These are phyloP conservation scores for Cyphomyrus plagiostoma DNA, from an alignment of 2,113 vertebrate species.

Conservation along the genomic window DNA sequence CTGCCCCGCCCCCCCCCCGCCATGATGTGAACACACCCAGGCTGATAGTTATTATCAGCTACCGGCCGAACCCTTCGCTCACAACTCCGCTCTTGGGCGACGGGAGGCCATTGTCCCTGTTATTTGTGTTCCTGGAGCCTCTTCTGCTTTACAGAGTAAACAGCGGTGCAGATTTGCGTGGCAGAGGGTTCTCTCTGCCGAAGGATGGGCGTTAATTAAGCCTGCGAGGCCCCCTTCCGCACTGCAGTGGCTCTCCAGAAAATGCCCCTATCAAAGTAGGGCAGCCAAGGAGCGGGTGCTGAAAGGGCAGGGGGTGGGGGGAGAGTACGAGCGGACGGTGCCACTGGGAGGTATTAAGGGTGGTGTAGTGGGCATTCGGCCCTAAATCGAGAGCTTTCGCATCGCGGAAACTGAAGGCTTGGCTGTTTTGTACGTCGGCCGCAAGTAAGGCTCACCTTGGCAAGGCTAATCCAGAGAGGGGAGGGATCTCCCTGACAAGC, in stretches of 20 bases:
- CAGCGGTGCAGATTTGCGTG: not conserved
- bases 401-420: conserved; percentile 24
- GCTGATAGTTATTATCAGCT: not conserved
- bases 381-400: conserved; percentile 26
- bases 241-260: conserved; percentile 5
- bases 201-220: conserved; percentile 25
- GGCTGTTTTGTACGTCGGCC: conserved; percentile 33
- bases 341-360: conserved; percentile 26
- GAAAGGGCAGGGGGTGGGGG: not conserved
- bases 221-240: not conserved
- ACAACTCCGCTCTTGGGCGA: not conserved
- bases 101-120: not conserved
- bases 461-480: conserved; percentile 35
- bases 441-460: conserved; percentile 38
- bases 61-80: not conserved
- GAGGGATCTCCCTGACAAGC: conserved; percentile 39
- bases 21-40: not conserved
- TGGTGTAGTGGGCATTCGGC: conserved; percentile 25
- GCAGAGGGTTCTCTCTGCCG: not conserved
- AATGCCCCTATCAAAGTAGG: conserved; percentile 25
- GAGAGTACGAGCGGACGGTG: conserved; percentile 32
- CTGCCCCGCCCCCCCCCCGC: not conserved
- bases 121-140: not conserved
- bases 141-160: conserved; percentile 2
- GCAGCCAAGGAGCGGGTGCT: not conserved